These are phyloP conservation scores for Chrysemys picta DNA, from an alignment of 2,113 vertebrate species.

Conservation along the genomic window DNA sequence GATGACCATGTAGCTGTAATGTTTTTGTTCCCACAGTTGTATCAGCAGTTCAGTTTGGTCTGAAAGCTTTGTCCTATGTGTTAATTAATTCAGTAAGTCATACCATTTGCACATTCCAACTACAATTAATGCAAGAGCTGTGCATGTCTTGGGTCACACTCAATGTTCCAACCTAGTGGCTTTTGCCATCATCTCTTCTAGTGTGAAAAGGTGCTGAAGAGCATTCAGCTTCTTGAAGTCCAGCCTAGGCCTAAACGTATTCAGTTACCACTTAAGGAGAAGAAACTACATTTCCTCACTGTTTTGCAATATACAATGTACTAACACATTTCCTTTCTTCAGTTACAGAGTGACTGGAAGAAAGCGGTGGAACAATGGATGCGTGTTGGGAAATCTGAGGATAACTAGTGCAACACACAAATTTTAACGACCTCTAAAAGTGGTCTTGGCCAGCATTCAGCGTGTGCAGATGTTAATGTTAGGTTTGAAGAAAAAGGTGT, in stretches of 20 bases:
- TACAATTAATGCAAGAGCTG: not conserved
- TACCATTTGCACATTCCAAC: not conserved
- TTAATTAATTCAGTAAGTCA: not conserved
- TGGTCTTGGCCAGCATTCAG: not conserved
- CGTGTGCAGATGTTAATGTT: not conserved
- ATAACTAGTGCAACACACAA: not conserved
- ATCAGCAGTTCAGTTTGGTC: no score
- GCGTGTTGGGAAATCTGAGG: not conserved
- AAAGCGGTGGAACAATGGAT: constrained; percentile 15
- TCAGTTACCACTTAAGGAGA: not conserved
- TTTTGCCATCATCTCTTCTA: not conserved
- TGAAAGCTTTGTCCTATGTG: not conserved
- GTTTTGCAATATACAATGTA: not conserved
- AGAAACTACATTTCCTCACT: not conserved
- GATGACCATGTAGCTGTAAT: no score
- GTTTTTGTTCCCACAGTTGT: no score
- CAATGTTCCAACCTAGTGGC: not conserved
- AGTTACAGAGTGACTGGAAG: not conserved
- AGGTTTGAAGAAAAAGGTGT: not conserved
- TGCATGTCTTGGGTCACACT: not conserved
- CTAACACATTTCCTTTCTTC: constrained; percentile 55
- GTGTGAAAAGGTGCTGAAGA: not conserved
- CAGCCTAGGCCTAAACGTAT: not conserved
- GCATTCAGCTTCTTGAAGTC: not conserved
- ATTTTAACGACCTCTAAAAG: not conserved